Base-by-base conservation (phyloP, 2,888 invertebrate genomes). In the Caenorhabditis zanzibari region DNA sequence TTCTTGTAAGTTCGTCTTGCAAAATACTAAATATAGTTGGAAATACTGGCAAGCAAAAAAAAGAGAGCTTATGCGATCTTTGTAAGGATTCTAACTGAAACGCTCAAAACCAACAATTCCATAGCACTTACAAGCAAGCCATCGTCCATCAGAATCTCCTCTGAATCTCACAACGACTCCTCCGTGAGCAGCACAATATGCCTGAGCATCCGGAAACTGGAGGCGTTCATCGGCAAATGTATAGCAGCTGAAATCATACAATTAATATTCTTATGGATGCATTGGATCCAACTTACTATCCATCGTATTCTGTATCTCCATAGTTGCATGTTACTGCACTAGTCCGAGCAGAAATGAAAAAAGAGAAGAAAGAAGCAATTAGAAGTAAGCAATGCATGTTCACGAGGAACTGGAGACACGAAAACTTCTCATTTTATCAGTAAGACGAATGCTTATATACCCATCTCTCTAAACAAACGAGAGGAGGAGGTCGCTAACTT, bases 231-330 rank as follows among this genome's bases (percentile, higher is more conserved):
- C 52, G 0, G 69, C 76, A 14, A 77, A 77, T 44, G 68, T 69
- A 32, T 77, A 77, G n/a, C 76, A 77, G 12, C 76, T 77, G 59
- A 16, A 77, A 12, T 35, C 2, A 22, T 1, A 41, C 0, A 10
- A 38, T 52, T 26, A 14, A 4, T 4, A 3, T 9, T 54, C n/a
- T 22, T 9, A n/a, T 52, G 5, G 22, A 22, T 5, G 22, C 12
- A 26, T 26, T 14, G 12, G 14, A 14, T 14, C 19, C 9, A 28
- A 77, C 76, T 77, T 16, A 77, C 76, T 69, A 69, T 69, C 76
- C 76, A 61, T 77, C 76, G 28, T 61, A 77, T 61, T 77, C 76
- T 22, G 41, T 77, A 52, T 77, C 76, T 61, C 76, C 76, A 41
- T 38, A 59, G 28, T 69, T 77, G 44, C 76, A 77, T 12, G 54